Evolutionary conservation across 2,888 invertebrate species (phyloP), one percentile per base, ranked within the genome.

Genomic region (Subacronicta megacephala): DNA sequence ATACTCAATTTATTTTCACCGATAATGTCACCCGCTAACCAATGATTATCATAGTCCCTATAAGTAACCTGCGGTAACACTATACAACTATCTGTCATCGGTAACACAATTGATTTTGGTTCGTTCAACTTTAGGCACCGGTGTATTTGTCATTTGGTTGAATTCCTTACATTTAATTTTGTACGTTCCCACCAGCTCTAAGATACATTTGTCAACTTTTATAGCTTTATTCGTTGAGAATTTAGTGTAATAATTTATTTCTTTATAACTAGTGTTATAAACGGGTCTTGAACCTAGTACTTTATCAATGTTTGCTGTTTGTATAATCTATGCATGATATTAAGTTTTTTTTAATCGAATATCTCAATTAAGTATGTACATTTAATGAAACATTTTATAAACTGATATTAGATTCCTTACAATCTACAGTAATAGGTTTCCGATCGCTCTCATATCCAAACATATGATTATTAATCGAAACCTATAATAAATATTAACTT

Each of bases 21-120:
- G 89, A 91, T 91, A 88, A 81, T 84, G 89, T 87, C 88, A 84
- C 81, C 84, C 77, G 72, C 76, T 80, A 78, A 77, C 77, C 80
- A 72, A 77, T 83, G 87, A 89, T 89, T 84, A 88, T 80, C 83
- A 85, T 86, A 83, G 62, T 59, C 45, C 65, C 76, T 81, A 83
- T 81, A 80, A 72, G 67, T 62, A 62, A 50, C 62, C 72, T 41
- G 43, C 38, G 45, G 66, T 74, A 71, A 75, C 55, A 23, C 41
- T 71, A 75, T 64, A 62, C 62, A 53, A 60, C 62, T 59, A 72
- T 75, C 59, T 65, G 54, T 75, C 71, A 74, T 69, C 59, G 41
- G 40, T 44, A 38, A 68, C 35, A 57, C 49, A 72, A 72, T 69
- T 69, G 61, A 74, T 72, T 69, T 64, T 49, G 33, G 42, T 54